Base-by-base conservation (phyloP, 2,888 invertebrate species). In the Campoplex nolae region DNA sequence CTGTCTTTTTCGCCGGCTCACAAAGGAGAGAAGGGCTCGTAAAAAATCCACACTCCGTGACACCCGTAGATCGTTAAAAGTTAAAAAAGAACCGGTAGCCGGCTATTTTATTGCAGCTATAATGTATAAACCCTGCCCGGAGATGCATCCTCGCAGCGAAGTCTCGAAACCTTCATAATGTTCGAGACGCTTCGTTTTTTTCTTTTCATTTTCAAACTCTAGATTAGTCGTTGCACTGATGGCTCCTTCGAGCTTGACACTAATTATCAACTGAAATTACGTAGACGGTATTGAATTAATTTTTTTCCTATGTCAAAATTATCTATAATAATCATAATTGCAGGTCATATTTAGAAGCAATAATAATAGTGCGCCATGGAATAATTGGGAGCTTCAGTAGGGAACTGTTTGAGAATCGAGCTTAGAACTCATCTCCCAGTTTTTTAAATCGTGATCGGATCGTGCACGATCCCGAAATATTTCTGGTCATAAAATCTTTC, bases 41-140 rank as follows among this genome's bases (percentile, higher is more conserved):
- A 85, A 86, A 82, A 87, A 56, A 51, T 58, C 54, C 75, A 18
- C 67, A 54, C 73, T 65, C 67, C 82, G 54, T 87, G 85, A 87
- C 85, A 87, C 85, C 70, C 82, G 82, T 62, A 74, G 85, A 82
- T 87, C 85, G 87, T 87, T 85, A 87, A 87, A 82, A 79, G 54
- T 65, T 78, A 83, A 87, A 81, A 79, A 76, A 85, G 65, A 87
- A 83, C 78, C 81, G 77, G 86, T 83, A 86, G 86, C 86, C 71
- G 54, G 80, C 70, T 85, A 85, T 85, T 85, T 76, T 56, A 85
- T 74, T 45, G 67, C 73, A 8, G 71, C 56, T 62, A 48, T 82
- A 48, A 54, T 68, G 35, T 56, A 67, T 51, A 67, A 42, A 58
- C 75, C 56, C 23, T 45, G 28, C 18, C 28, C n/a, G n/a, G 42